A percentile compares a stretch with the other conserved stretches of the same genome.
Conservation (phyloP, 2,797 vertebrate species). For the Lycodopsis pacificus region DNA sequence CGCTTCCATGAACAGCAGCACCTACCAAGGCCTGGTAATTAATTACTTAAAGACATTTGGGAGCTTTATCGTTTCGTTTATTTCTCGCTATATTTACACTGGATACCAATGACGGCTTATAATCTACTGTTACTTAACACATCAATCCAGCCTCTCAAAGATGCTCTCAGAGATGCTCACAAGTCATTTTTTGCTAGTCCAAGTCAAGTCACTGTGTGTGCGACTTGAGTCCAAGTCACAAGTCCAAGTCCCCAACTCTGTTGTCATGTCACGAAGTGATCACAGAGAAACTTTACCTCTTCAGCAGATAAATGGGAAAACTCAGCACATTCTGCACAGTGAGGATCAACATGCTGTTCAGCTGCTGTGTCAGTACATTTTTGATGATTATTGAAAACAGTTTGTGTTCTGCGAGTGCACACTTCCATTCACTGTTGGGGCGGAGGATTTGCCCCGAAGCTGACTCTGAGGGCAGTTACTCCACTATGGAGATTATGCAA, state of each 20-base stretch:
- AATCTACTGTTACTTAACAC: too few relatives aligned
- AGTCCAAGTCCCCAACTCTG: background rate
- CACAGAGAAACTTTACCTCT: background rate
- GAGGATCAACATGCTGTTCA: background rate
- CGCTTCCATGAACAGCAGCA: too few relatives aligned
- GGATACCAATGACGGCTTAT: too few relatives aligned
- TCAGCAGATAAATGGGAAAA: background rate
- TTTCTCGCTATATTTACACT: too few relatives aligned
- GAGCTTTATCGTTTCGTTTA: too few relatives aligned
- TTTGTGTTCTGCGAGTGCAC: constrained; percentile 8
- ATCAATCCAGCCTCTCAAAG: too few relatives aligned
- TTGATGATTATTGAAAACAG: background rate
- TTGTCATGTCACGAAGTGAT: background rate
- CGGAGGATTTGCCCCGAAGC: constrained; percentile 43
- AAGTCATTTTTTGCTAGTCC: background rate
- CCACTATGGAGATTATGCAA: constrained; percentile 75
- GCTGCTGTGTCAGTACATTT: background rate
- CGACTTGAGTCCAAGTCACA: background rate
- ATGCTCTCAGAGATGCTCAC: background rate
- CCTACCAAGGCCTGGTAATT: too few relatives aligned
- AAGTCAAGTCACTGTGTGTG: too few relatives aligned
- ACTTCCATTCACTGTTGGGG: constrained; percentile 30
- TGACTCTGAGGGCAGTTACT: constrained; percentile 38
- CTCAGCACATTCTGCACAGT: background rate
- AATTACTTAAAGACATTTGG: too few relatives aligned